Percentiles rank a stretch among this genome's conserved stretches.
phyloP scores from a whole-genome alignment of 2,113 vertebrate genomes.

The Propithecus coquereli region DNA sequence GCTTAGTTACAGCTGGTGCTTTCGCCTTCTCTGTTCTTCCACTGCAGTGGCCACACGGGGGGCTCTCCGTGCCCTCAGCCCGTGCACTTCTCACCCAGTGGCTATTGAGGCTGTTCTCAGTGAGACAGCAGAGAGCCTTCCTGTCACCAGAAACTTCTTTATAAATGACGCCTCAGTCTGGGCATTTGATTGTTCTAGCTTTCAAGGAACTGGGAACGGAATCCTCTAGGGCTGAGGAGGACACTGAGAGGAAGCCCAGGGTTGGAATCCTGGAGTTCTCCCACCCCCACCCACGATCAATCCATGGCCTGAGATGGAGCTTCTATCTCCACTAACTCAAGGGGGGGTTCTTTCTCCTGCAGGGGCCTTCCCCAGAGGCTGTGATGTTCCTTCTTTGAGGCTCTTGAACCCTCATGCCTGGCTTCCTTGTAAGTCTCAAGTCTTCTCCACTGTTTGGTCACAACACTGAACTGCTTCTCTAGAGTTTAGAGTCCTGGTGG shows the following conservation, averaged over 20 bases:
- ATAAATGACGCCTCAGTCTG: background rate
- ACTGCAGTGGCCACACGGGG: background rate
- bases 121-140: background rate
- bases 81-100: too few relatives aligned
- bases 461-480: background rate
- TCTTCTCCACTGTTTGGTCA: background rate
- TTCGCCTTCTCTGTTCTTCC: background rate
- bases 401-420: background rate
- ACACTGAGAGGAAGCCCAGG: background rate
- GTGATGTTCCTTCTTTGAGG: background rate
- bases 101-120: background rate
- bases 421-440: background rate
- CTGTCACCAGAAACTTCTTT: background rate
- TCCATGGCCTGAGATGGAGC: background rate
- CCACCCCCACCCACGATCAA: background rate
- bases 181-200: background rate
- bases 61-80: background rate
- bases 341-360: rapidly evolving
- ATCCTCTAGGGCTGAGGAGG: background rate
- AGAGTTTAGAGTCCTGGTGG: background rate
- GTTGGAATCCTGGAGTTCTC: background rate
- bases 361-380: background rate
- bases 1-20: background rate
- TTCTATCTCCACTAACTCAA: rapidly evolving
- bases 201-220: background rate